Percentiles rank a stretch among this genome's conserved stretches.
Conservation (phyloP, 1,140 invertebrate genomes). For the Drosophila virilis region DNA sequence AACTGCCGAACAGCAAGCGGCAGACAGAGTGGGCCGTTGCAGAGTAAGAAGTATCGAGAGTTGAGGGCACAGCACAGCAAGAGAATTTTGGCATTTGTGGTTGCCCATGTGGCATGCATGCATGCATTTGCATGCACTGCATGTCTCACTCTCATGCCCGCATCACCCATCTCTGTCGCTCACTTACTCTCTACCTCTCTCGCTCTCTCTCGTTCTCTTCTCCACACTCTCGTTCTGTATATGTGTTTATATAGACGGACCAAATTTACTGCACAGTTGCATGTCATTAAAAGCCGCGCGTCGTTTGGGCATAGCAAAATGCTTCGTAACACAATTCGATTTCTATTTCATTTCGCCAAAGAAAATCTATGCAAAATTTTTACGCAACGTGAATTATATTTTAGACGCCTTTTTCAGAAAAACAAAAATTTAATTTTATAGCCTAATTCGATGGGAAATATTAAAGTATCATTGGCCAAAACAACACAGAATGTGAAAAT, state of each 20-base stretch:
- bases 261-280: slow-evolving; percentile 51
- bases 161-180: not conserved
- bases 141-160: slow-evolving; percentile 4
- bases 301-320: not conserved
- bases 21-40: not conserved
- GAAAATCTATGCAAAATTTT: not conserved
- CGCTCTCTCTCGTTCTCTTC: not conserved
- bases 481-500: too few relatives aligned
- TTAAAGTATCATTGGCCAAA: too few relatives aligned
- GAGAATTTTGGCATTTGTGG: slow-evolving; percentile 59
- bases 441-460: too few relatives aligned
- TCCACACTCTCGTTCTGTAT: not conserved
- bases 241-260: slow-evolving; percentile 22
- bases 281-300: slow-evolving; percentile 45
- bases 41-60: not conserved
- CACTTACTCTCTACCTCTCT: not conserved
- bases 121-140: slow-evolving; percentile 19
- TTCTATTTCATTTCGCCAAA: slow-evolving; percentile 22
- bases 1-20: slow-evolving; percentile 11
- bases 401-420: too few relatives aligned
- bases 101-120: slow-evolving; percentile 39
- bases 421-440: too few relatives aligned
- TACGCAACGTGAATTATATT: too few relatives aligned
- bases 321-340: not conserved
- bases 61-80: not conserved